Evolutionary conservation across 2,888 invertebrate genomes (phyloP).

Genomic region (Drosophila tripunctata): DNA sequence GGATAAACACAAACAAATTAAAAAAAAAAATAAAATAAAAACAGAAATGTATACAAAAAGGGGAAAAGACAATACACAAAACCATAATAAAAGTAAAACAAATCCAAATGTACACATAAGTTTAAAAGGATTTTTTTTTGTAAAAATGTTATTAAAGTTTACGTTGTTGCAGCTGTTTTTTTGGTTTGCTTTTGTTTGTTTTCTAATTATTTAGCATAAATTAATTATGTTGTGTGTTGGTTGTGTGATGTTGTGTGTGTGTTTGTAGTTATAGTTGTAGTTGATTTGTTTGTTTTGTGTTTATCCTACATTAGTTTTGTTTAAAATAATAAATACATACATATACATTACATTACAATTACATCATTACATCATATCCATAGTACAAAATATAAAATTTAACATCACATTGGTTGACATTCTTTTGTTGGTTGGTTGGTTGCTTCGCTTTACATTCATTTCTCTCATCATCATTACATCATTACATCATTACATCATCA

Average conservation of each 20-base stretch:
- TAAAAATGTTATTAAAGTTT: slow-evolving; percentile 16
- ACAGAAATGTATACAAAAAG: neutral
- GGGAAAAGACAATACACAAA: no score
- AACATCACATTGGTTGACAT: slow-evolving; percentile 79
- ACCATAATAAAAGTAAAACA: no score
- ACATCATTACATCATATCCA: slow-evolving; percentile 76
- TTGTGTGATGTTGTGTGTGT: slow-evolving; percentile 23
- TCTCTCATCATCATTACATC: slow-evolving; percentile 6
- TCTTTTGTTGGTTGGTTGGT: slow-evolving; percentile 79
- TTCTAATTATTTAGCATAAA: slow-evolving; percentile 62
- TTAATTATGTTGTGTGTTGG: slow-evolving; percentile 60
- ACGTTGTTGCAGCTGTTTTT: slow-evolving; percentile 42
- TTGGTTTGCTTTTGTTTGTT: slow-evolving; percentile 49
- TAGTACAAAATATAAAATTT: slow-evolving; percentile 79
- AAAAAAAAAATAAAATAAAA: slow-evolving; percentile 13
- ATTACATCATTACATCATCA: slow-evolving; percentile 21
- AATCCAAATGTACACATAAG: no score
- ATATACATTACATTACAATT: slow-evolving; percentile 71
- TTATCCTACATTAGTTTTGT: slow-evolving; percentile 67
- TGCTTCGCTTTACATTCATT: slow-evolving; percentile 70
- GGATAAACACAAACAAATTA: slow-evolving; percentile 53
- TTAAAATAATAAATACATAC: slow-evolving; percentile 75
- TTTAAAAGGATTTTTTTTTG: no score
- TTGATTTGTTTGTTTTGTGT: slow-evolving; percentile 52
- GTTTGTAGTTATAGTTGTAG: slow-evolving; percentile 4